A percentile compares a stretch with the other conserved stretches of the same genome.
Evolutionary conservation across 2,113 vertebrate genomes (phyloP).

Genomic region (Arizona elegans): DNA sequence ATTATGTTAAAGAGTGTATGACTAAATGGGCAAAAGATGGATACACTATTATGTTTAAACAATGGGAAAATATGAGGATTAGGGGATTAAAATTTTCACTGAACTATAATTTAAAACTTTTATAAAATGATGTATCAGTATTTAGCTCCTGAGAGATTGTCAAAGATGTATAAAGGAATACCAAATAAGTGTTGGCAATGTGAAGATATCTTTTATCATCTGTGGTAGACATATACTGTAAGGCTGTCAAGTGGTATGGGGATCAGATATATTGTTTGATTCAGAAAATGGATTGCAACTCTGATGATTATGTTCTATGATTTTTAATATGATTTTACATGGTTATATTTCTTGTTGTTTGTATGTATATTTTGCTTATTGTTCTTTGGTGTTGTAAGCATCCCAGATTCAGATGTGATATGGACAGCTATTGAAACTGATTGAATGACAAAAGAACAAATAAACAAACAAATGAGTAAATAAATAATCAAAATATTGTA

Average conservation of each 20-base stretch:
- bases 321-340: neutral
- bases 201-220: neutral
- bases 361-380: neutral
- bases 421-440: neutral
- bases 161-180: neutral
- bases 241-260: neutral
- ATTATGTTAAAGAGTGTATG: neutral
- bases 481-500: neutral
- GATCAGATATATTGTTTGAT: neutral
- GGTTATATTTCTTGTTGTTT: neutral
- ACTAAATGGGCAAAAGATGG: neutral
- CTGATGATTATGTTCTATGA: neutral
- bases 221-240: neutral
- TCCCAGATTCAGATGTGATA: neutral
- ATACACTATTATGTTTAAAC: neutral
- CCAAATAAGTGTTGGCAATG: neutral
- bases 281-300: neutral
- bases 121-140: neutral
- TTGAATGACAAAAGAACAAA: neutral
- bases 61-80: neutral
- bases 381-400: neutral
- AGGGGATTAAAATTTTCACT: neutral
- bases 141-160: neutral
- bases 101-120: neutral
- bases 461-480: neutral